Evolutionary conservation across 2,113 vertebrate genomes (phyloP).

Genomic region (Sula dactylatra): DNA sequence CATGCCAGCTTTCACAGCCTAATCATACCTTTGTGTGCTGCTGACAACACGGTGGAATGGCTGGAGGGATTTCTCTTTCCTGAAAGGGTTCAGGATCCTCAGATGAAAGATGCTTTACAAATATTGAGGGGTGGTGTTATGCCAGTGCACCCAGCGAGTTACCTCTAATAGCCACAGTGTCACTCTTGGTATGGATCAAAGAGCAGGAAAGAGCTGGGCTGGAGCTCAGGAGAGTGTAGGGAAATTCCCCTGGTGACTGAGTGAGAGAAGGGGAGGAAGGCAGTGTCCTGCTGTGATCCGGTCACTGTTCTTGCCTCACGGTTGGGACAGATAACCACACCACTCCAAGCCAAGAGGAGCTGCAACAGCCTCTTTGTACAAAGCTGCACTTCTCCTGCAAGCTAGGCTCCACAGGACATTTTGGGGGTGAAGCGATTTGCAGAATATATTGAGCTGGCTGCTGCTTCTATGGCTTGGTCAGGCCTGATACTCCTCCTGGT

Average conservation of each 20-base stretch:
- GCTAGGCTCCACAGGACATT: neutral
- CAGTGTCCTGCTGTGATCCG: neutral
- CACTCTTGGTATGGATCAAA: neutral
- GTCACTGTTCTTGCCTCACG: neutral
- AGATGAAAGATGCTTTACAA: neutral
- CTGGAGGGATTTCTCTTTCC: neutral
- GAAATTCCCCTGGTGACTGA: neutral
- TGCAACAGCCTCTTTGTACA: neutral
- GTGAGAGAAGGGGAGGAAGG: neutral
- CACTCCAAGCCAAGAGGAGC: neutral
- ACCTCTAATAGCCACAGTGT: neutral
- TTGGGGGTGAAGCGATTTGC: neutral
- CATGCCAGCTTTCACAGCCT: neutral
- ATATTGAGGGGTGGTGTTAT: neutral
- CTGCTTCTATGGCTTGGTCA: neutral
- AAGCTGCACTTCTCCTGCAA: neutral
- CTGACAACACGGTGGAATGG: neutral
- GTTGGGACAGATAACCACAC: neutral
- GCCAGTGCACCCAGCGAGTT: fast-evolving
- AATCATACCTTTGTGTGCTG: neutral
- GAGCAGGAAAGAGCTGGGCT: neutral
- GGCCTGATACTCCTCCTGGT: neutral
- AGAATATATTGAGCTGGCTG: neutral
- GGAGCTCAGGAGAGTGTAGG: neutral
- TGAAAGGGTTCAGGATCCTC: neutral